Evolutionary conservation across 2,888 invertebrate genomes (phyloP), one percentile per base, ranked within the genome.

Genomic region (Lasius fuliginosus): DNA sequence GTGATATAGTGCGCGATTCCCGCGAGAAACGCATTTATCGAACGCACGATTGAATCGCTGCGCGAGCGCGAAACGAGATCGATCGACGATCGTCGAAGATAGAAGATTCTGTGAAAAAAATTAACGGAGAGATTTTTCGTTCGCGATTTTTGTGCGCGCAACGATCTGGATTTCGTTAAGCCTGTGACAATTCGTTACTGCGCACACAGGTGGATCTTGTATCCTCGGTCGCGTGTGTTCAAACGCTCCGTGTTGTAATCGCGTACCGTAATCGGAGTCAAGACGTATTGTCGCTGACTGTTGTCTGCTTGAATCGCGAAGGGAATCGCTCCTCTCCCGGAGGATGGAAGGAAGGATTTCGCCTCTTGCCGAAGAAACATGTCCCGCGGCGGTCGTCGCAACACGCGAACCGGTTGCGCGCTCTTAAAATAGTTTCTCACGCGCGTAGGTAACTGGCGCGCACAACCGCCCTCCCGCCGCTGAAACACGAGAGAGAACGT

Each of bases 361-460:
- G 82, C 56, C 84, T 85, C 81, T 77, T 40, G 62, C 75, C 77
- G 64, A 87, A 82, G 84, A 85, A 87, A 88, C 86, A 90, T 90
- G 91, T 90, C 86, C 86, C 91, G 91, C 84, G 82, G 76, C 90
- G 88, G 85, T 88, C 90, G 90, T 88, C 90, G 90, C 91, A 85
- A 91, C 90, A 86, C 90, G 89, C 90, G 89, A 91, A 90, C 91
- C 91, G 90, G 90, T 91, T 90, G 85, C 90, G 88, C 87, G 90
- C 85, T 91, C 91, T 91, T 90, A 88, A 91, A 91, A 91, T 91
- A 91, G 91, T 91, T 89, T 84, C 85, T 86, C 90, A 86, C 87
- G 91, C 88, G 88, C 88, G 88, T 91, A 91, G 88, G 87, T 91
- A 87, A 88, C 88, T 88, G 90, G 83, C 85, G 84, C 49, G 65